Evolutionary conservation across 2,888 invertebrate genomes (phyloP).

Genomic region (Schizaphis graminum): DNA sequence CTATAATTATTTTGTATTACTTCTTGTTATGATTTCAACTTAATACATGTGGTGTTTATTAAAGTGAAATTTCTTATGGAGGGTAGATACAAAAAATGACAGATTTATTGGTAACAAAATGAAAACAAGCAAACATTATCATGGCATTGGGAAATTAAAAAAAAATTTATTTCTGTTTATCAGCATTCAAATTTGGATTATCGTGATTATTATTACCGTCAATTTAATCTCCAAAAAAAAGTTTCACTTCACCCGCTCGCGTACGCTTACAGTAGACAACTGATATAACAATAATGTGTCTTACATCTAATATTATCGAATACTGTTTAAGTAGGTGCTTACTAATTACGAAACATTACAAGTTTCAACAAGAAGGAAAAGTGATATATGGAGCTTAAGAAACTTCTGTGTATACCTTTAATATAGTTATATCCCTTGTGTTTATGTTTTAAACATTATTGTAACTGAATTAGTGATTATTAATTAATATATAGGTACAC

Average conservation of each 20-base stretch:
- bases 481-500: no score
- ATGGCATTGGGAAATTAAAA: neutral
- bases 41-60: no score
- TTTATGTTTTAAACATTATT: neutral
- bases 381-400: neutral
- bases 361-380: neutral
- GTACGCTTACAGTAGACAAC: neutral
- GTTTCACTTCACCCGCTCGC: neutral
- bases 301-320: neutral
- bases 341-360: slow-evolving; percentile 18
- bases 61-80: no score
- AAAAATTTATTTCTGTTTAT: neutral
- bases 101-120: neutral
- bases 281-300: neutral
- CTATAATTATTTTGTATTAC: no score
- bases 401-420: neutral
- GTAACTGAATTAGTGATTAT: neutral
- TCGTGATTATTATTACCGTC: neutral
- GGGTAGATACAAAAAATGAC: neutral
- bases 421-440: neutral
- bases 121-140: neutral
- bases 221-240: neutral
- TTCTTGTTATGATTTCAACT: no score
- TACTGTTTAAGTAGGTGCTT: neutral
- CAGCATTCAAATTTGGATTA: neutral